Evolutionary conservation across 2,113 vertebrate genomes (phyloP), one percentile per base, ranked within the genome.

Genomic region (Myxocyprinus asiaticus): DNA sequence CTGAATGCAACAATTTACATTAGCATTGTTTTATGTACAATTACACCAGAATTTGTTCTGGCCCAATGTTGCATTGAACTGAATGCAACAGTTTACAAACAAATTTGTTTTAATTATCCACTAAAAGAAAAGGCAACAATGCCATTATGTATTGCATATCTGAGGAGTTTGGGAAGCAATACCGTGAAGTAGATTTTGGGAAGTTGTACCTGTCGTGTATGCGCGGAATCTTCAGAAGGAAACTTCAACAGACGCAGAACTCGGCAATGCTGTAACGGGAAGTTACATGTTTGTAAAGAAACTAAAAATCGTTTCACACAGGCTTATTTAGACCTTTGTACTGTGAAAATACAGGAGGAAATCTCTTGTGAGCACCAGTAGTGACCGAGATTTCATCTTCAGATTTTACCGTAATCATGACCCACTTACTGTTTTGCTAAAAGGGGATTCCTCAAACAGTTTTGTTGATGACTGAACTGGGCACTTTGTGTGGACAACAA

Each of bases 181-280:
- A 64, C 22, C 3, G 22, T 33, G 22, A 33, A 33, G 22, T 45
- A 10, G n/a, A 84, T n/a, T 85, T 17, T 44, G 33, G 8, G 14
- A 8, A 67, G 22, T 11, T 89, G 88, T 94, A 96, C 95, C 95
- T 95, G 95, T 67, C 89, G 94, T 71, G 92, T 89, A 67, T 94
- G 93, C 75, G 92, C 91, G 1, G 90, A 90, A 79, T 92, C 91
- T 77, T 92, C 90, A 2, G 90, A 88, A 0, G 94, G 94, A 82
- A 92, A 97, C 89, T 99, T 99, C 87, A 98, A 88, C 66, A 99
- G 95, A 50, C 98, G 95, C 5, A 99, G 88, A 82, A 99, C 98
- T 88, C 94, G 93, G 78, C 96, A 96, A 76, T 95, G 93, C 98
- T 99, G 86, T 14, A 82, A 58, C 5, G 10, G 10, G 50, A 33